These are phyloP conservation scores for Luperina testacea DNA, from an alignment of 2,888 invertebrate species.

Conservation along the genomic window DNA sequence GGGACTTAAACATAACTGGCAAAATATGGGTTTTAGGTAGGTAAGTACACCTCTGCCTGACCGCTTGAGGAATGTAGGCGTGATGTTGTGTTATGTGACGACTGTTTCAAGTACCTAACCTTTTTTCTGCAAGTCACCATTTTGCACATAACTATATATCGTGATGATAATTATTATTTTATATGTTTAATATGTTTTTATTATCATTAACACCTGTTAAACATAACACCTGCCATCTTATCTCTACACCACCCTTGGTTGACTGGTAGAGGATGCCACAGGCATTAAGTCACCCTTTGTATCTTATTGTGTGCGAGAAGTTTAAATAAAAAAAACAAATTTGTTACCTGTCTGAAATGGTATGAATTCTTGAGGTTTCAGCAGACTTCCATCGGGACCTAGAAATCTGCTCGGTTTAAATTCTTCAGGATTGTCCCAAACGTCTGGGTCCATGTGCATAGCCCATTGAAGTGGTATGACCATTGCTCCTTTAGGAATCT, in stretches of 20 bases:
- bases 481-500: slow-evolving; percentile 93
- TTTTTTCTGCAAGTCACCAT: not conserved
- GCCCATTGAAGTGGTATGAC: slow-evolving; percentile 95
- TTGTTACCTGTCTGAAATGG: slow-evolving; percentile 95
- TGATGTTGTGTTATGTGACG: not conserved
- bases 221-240: too few relatives aligned
- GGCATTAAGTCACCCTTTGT: too few relatives aligned
- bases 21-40: not conserved
- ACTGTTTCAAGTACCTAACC: not conserved
- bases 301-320: too few relatives aligned
- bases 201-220: too few relatives aligned
- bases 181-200: too few relatives aligned
- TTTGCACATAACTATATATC: not conserved
- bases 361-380: slow-evolving; percentile 92
- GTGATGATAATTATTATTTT: not conserved
- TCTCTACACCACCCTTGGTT: too few relatives aligned
- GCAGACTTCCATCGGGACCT: slow-evolving; percentile 90
- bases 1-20: not conserved
- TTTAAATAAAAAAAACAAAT: too few relatives aligned
- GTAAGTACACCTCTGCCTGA: not conserved
- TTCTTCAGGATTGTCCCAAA: slow-evolving; percentile 92
- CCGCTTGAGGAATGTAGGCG: not conserved
- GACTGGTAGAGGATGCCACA: too few relatives aligned
- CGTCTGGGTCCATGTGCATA: slow-evolving; percentile 92
- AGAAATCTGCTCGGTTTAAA: slow-evolving; percentile 93